Evolutionary conservation across 2,888 invertebrate genomes (phyloP).

Genomic region (Cryptophagus acutangulus): DNA sequence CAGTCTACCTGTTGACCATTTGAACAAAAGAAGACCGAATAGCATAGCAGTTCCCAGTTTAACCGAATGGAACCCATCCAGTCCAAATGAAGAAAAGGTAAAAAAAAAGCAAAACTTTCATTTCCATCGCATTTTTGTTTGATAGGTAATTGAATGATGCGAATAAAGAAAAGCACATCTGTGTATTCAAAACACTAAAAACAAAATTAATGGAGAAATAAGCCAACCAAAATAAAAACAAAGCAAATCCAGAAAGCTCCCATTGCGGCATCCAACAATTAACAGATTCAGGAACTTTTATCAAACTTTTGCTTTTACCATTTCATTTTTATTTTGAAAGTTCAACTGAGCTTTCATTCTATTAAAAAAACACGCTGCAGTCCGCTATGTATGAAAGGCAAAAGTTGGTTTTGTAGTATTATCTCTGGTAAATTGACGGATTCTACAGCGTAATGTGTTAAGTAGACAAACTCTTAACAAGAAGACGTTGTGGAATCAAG

Average conservation of each 20-base stretch:
- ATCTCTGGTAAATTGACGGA: no score
- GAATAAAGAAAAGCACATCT: neutral
- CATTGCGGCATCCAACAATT: slow-evolving; percentile 8
- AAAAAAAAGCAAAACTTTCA: slow-evolving; percentile 24
- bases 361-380: no score
- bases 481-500: no score
- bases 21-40: slow-evolving; percentile 61
- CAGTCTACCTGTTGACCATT: slow-evolving; percentile 77
- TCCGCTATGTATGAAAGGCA: no score
- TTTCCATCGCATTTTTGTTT: neutral
- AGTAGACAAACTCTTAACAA: no score
- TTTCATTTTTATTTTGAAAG: no score
- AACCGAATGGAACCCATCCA: slow-evolving; percentile 57
- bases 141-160: neutral
- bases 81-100: slow-evolving; percentile 53
- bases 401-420: no score
- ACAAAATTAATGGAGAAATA: slow-evolving; percentile 8
- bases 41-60: slow-evolving; percentile 57
- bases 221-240: slow-evolving; percentile 6
- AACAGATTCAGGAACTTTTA: slow-evolving; percentile 1
- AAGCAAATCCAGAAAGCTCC: slow-evolving; percentile 5
- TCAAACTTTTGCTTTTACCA: neutral
- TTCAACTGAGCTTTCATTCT: no score
- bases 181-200: neutral
- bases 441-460: no score